Evolutionary conservation across 2,888 invertebrate species (phyloP), one percentile per base, ranked within the genome.

Genomic region (Carcina quercana): DNA sequence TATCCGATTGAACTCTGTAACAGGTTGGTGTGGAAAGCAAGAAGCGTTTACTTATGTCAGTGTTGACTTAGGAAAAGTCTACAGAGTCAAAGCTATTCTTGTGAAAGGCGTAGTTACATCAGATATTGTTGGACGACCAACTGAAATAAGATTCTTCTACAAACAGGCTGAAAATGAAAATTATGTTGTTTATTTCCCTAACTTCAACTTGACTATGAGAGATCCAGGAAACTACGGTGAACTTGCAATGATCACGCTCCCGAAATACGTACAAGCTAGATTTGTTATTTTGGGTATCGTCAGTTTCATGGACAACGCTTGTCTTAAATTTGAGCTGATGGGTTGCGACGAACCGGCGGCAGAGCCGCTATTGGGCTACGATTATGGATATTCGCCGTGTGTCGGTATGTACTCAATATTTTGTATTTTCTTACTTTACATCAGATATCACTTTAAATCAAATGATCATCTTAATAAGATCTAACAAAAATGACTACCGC

Each of bases 181-280:
- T 62, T 97, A 96, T 60, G 96, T 97, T 3, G 96, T 97, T 1
- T 97, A 97, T 60, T 97, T 96, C 86, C 97, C 97, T 28, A 97
- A 97, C 63, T 96, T 96, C 67, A 97, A 96, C 68, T 74, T 96
- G 27, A 96, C 96, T 0, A 95, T 95, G 91, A 86, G 96, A 50
- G 96, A 96, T 67, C 96, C 96, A n/a, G 96, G 96, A 54, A 83
- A 97, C 71, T 98, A 97, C 60, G 97, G 97, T 32, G 97, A 97
- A 83, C 76, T 98, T 33, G 96, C 97, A 1, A 96, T 97, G 93
- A 97, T 98, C 43, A 95, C 96, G 1, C 65, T 98, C 31, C 96
- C 97, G 0, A 95, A 96, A 69, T 96, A 94, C 51, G 95, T 98
- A 0, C 93, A 95, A 72, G 97, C 97, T 1, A 87, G 97, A 58